phyloP scores from a whole-genome alignment of 2,888 invertebrate genomes.

The Ceramica pisi region DNA sequence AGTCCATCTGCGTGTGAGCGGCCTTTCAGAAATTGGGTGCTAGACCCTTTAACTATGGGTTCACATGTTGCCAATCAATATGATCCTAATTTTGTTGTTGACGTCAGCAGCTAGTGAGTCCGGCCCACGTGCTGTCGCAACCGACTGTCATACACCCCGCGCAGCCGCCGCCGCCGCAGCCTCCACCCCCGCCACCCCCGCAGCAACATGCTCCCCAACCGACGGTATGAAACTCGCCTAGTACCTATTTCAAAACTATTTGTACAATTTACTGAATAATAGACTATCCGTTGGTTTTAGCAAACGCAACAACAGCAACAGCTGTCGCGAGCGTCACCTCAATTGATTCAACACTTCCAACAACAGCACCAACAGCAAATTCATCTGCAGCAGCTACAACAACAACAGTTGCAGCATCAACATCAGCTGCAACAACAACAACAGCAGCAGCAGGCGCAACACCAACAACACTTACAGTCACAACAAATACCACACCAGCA shows the following conservation, averaged over 20 bases:
- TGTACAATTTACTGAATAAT: background rate
- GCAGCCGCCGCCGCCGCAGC: constrained; percentile 88
- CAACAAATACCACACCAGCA: constrained; percentile 76
- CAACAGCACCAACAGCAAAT: constrained; percentile 78
- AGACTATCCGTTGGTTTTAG: constrained; percentile 52
- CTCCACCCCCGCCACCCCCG: constrained; percentile 80
- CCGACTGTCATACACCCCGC: constrained; percentile 88
- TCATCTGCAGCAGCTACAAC: constrained; percentile 75
- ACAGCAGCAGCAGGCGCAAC: constrained; percentile 74
- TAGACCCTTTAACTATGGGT: background rate
- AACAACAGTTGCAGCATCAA: constrained; percentile 76
- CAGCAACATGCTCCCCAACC: constrained; percentile 79
- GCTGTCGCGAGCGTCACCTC: constrained; percentile 67
- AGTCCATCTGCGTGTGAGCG: background rate
- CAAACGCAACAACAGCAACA: constrained; percentile 72
- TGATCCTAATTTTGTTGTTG: constrained; percentile 29
- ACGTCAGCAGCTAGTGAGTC: constrained; percentile 83
- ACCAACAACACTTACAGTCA: constrained; percentile 73
- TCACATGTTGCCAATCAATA: constrained; percentile 5
- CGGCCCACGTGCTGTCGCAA: constrained; percentile 86
- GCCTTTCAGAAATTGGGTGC: constrained; percentile 2
- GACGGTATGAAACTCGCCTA: constrained; percentile 67
- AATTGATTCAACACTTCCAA: constrained; percentile 79
- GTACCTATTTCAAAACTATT: background rate
- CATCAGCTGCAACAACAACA: constrained; percentile 81